Evolutionary conservation across 2,888 invertebrate species (phyloP).

Genomic region (Drosophila antonietae): DNA sequence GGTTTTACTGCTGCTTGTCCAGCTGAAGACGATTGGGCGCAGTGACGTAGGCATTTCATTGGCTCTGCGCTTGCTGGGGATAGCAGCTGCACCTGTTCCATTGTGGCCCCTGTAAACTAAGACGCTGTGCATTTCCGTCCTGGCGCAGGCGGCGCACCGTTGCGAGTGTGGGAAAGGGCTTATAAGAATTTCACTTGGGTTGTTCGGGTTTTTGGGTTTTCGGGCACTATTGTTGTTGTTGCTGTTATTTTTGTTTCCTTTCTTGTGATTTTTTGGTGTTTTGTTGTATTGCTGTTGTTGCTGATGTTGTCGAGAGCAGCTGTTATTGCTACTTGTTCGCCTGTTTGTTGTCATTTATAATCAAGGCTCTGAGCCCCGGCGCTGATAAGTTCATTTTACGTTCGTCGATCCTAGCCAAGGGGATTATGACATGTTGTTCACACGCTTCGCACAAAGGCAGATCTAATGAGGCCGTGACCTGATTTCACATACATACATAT

Average conservation of each 20-base stretch:
- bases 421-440: conserved; percentile 76
- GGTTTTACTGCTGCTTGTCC: conserved; percentile 64
- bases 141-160: conserved; percentile 73
- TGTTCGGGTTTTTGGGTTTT: conserved; percentile 66
- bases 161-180: conserved; percentile 79
- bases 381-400: conserved; percentile 73
- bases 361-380: conserved; percentile 70
- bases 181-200: conserved; percentile 78
- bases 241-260: conserved; percentile 61
- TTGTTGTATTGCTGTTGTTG: conserved; percentile 54
- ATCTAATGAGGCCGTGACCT: conserved; percentile 77
- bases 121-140: conserved; percentile 76
- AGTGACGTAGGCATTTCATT: conserved; percentile 64
- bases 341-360: conserved; percentile 78
- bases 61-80: conserved; percentile 40
- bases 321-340: conserved; percentile 75
- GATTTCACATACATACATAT: conserved; percentile 43
- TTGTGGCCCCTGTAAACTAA: conserved; percentile 60
- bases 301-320: conserved; percentile 56
- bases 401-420: conserved; percentile 46
- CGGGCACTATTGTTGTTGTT: conserved; percentile 56
- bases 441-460: conserved; percentile 64
- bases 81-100: conserved; percentile 66
- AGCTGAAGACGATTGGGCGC: conserved; percentile 53
- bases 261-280: conserved; percentile 59